phyloP scores from a whole-genome alignment of 2,797 vertebrate genomes.

The Microctenopoma lineatum region DNA sequence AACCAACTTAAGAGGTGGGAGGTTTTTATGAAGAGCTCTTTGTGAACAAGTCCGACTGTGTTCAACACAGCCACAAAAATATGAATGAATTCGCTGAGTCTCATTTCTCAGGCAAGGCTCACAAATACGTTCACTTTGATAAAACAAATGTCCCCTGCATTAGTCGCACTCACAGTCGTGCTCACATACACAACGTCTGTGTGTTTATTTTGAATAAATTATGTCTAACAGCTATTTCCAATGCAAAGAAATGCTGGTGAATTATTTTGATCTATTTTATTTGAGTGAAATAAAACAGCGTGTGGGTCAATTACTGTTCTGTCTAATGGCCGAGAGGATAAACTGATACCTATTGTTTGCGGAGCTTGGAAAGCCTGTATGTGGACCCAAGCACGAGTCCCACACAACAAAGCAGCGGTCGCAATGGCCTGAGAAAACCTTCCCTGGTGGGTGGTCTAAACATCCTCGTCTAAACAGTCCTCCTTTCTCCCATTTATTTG shows the following conservation, averaged over 20 bases:
- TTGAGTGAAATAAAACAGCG: constrained; percentile 37
- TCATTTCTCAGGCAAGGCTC: constrained; percentile 35
- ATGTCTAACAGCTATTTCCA: constrained; percentile 14
- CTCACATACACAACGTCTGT: constrained; percentile 3
- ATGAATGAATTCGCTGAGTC: constrained; percentile 31
- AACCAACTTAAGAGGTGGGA: constrained; percentile 7
- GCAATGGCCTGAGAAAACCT: constrained; percentile 64
- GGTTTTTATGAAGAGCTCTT: constrained; percentile 35
- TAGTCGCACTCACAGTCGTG: constrained; percentile 20
- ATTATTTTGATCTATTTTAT: constrained; percentile 29
- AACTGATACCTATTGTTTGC: constrained; percentile 60
- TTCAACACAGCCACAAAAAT: constrained; percentile 24
- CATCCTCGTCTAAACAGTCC: constrained; percentile 61
- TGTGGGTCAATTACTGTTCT: constrained; percentile 51
- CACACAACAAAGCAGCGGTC: constrained; percentile 45
- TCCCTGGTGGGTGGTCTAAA: constrained; percentile 63
- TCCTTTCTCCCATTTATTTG: constrained; percentile 76
- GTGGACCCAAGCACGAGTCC: constrained; percentile 48
- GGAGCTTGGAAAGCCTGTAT: constrained; percentile 45
- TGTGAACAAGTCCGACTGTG: constrained; percentile 15
- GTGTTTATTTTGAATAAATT: constrained; percentile 12
- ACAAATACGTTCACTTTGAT: constrained; percentile 34
- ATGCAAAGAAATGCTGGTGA: constrained; percentile 16
- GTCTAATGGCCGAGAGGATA: constrained; percentile 44
- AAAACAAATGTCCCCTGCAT: constrained; percentile 43